Base-by-base conservation (phyloP, 2,797 vertebrate species). In the Amazona finschi region DNA sequence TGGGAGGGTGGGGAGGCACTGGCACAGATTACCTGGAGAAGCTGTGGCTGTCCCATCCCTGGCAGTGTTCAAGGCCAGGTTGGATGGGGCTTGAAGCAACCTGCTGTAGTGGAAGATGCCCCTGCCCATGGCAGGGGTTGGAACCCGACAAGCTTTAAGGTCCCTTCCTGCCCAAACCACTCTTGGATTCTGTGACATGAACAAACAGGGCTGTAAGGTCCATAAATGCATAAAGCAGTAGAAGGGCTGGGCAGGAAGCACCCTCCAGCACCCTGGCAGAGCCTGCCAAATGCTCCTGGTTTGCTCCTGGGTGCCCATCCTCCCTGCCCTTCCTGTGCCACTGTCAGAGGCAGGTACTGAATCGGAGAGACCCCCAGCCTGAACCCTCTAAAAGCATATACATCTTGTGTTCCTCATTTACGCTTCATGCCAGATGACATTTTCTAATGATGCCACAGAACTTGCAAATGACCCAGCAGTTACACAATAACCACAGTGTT, bases 171-270 rank as follows among this genome's bases (percentile, higher is more conserved):
- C 9, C 55, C 55, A 57, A 57, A 57, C n/a, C n/a, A 10, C 14
- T 33, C n/a, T 15, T 21, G 14, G n/a, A 57, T 57, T 57, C 55
- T 33, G 21, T 57, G 55, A 33, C 55, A 24, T 33, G 55, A 24
- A 33, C n/a, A 57, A 33, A 24, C 0, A 0, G 33, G 31, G 38
- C 20, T 0, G 3, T 9, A 5, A 14, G 19, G 24, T 49, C 30
- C 4, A 7, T 58, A 22, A 21, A 27, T 27, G 6, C 13, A 5
- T 19, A 28, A 60, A 58, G 39, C 33, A 25, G 43, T 57, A 3
- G 31, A 36, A 71, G 79, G 30, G 16, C 49, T 41, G 38, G 33
- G 75, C 41, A 55, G 0, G 7, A 60, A 62, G 8, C 27, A 6
- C 9, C 11, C 19, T 46, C 7, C 0, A 0, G 60, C 50, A 55